Base-by-base conservation (phyloP, 1,140 invertebrate species). In the Uloborus diversus region DNA sequence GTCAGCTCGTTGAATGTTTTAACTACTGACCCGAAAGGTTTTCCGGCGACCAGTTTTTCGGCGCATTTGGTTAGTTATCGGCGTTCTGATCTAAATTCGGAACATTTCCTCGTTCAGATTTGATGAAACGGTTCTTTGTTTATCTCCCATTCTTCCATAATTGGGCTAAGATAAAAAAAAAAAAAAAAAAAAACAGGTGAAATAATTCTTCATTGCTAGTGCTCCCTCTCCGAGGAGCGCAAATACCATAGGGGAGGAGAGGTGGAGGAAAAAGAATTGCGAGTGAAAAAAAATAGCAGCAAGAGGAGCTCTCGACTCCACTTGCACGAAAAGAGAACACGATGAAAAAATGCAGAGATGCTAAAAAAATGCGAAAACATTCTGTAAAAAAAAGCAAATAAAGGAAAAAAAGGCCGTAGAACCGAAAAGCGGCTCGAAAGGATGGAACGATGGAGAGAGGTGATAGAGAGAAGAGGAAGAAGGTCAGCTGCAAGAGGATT, bases 341-440 rank as follows among this genome's bases (percentile, higher is more conserved):
- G 37, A 42, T 42, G 17, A 42, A 42, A 42, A 42, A 42, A 42
- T 23, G 37, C 11, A 56, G 49, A 17, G 28, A 35, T 27, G 28
- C 25, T 20, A 32, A 75, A 75, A 75, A 75, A 75, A 75, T 32
- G 71, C 70, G 70, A 75, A 75, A 75, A 64, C 71, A 75, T 75
- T 53, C 59, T 17, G 23, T 35, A 51, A 51, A 37, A 20, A 68
- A 68, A 51, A n/a, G 25, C 32, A 37, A 51, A 51, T 25, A 57
- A 57, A 37, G n/a, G 30, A n/a, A 51, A 32, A 32, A 57, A 57
- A 56, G n/a, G 37, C 9, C 17, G 37, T 42, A 17, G 37, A 33
- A 28, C 20, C 59, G 17, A 33, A 62, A 62, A 62, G 59, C 59
- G 59, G 59, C 23, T 14, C 17, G 27, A 20, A n/a, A 23, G 7